These are phyloP conservation scores for Trachelipus rathkii DNA, from an alignment of 1,140 invertebrate species.

Conservation along the genomic window DNA sequence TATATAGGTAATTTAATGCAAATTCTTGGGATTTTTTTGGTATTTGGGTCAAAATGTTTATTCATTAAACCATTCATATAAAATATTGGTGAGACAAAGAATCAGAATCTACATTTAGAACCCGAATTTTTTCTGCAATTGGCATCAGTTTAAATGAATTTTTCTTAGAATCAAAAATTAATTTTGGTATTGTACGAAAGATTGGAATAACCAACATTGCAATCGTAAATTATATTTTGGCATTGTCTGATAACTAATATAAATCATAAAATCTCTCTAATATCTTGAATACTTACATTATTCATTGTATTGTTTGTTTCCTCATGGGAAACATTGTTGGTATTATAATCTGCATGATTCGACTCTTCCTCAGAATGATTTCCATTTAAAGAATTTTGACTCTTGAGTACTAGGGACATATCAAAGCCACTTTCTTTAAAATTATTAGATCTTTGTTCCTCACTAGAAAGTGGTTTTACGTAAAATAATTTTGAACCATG, in stretches of 20 bases:
- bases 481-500: background rate
- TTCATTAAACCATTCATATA: too few relatives aligned
- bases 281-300: background rate
- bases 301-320: background rate
- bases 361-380: background rate
- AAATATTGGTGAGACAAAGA: too few relatives aligned
- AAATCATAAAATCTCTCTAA: too few relatives aligned
- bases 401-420: background rate
- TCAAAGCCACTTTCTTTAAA: background rate
- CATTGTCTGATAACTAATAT: too few relatives aligned
- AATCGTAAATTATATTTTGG: too few relatives aligned
- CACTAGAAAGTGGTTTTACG: background rate
- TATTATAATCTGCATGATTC: background rate
- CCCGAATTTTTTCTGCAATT: too few relatives aligned
- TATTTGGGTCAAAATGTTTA: too few relatives aligned
- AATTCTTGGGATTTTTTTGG: too few relatives aligned
- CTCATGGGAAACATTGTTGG: background rate
- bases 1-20: too few relatives aligned
- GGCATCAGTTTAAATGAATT: background rate
- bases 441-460: background rate
- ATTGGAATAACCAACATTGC: too few relatives aligned
- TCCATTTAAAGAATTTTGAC: background rate
- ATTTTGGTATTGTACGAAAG: background rate
- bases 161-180: background rate
- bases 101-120: too few relatives aligned